Conservation (phyloP, 1,140 invertebrate genomes). For the Sitobion miscanthi region DNA sequence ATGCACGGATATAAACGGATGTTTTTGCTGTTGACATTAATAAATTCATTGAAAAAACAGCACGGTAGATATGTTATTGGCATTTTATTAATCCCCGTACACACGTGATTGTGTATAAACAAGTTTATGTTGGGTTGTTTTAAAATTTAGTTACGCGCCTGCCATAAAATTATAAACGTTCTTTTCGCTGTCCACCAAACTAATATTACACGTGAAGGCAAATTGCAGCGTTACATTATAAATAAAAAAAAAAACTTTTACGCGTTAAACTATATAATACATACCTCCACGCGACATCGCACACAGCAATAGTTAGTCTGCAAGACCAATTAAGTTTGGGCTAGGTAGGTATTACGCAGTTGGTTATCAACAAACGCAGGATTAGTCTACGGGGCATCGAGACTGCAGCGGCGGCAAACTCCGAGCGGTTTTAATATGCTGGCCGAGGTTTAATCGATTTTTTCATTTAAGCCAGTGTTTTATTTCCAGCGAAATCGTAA, state of each 20-base stretch:
- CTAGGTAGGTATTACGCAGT: not conserved
- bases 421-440: slow-evolving; percentile 39
- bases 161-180: not conserved
- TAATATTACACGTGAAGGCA: not conserved
- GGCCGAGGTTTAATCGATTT: slow-evolving; percentile 47
- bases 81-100: not conserved
- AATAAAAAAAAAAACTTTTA: not conserved
- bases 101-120: not conserved
- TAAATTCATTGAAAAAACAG: not conserved
- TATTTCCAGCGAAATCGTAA: slow-evolving; percentile 21
- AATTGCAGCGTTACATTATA: not conserved
- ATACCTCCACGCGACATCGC: not conserved
- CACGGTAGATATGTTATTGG: not conserved
- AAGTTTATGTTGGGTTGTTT: not conserved
- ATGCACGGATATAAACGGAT: not conserved
- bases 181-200: not conserved
- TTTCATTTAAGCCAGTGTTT: not conserved
- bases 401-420: not conserved
- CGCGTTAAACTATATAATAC: not conserved
- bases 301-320: not conserved
- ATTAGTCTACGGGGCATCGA: not conserved
- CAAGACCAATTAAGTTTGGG: slow-evolving; percentile 46
- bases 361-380: slow-evolving; percentile 36
- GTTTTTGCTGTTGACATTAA: not conserved
- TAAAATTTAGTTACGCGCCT: not conserved